Percentiles rank a stretch among this genome's conserved stretches.
Conservation (phyloP, 2,797 vertebrate species). For the Centropyge bicolor region DNA sequence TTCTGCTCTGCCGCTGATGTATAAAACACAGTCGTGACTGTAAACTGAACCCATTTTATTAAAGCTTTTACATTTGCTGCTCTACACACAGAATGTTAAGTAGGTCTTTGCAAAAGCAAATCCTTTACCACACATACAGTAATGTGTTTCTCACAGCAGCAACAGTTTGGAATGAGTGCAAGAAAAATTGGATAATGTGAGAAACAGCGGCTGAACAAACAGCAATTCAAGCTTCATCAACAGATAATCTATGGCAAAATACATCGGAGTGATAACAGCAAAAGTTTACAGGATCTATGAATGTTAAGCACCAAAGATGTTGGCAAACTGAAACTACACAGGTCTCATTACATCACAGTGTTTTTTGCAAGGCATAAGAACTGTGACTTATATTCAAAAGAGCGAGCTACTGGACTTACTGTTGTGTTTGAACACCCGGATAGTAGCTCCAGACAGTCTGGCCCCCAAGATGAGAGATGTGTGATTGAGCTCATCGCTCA, state of each 20-base stretch:
- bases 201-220: conserved; percentile 16
- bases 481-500: conserved; percentile 96
- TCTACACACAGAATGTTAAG: conserved; percentile 72
- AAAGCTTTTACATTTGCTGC: conserved; percentile 66
- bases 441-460: conserved; percentile 92
- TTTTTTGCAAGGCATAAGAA: neutral
- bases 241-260: conserved; percentile 2
- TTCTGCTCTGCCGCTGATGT: conserved; percentile 40
- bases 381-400: neutral
- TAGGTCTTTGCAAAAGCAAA: conserved; percentile 71
- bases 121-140: conserved; percentile 48
- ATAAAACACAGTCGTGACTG: conserved; percentile 58
- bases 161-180: conserved; percentile 40
- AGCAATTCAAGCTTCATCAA: conserved; percentile 24
- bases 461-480: conserved; percentile 93
- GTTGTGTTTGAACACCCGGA: conserved; percentile 95
- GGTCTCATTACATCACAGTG: neutral
- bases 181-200: conserved; percentile 17
- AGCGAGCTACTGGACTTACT: conserved; percentile 86
- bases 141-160: conserved; percentile 37
- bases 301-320: neutral
- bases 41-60: conserved; percentile 64
- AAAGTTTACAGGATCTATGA: neutral
- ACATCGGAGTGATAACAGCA: neutral
- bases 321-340: conserved; percentile 4